These are phyloP conservation scores for Gymnarchus niloticus DNA, from an alignment of 2,113 vertebrate genomes.

Conservation along the genomic window DNA sequence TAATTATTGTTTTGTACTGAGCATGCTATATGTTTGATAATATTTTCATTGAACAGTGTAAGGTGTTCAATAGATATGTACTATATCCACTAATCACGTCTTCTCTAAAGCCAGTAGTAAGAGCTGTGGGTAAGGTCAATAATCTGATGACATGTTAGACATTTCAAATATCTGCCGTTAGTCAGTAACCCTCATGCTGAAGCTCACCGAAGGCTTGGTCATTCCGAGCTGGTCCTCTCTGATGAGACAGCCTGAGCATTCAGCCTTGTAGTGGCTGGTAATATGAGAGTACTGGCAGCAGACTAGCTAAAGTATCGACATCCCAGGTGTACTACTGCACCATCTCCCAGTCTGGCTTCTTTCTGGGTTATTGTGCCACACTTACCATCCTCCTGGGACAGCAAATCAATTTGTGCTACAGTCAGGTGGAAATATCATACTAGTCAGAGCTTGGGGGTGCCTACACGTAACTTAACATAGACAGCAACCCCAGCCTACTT, in stretches of 20 bases:
- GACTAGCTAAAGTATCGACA: neutral
- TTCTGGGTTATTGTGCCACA: neutral
- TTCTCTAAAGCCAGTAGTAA: neutral
- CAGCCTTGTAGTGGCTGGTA: neutral
- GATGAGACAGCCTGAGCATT: neutral
- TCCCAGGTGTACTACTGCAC: neutral
- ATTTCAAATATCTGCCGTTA: neutral
- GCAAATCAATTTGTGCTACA: neutral
- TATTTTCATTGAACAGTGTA: no score
- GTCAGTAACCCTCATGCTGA: neutral
- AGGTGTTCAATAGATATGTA: no score
- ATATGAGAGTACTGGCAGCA: neutral
- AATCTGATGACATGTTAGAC: neutral
- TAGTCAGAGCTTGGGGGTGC: neutral
- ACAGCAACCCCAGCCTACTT: conserved; percentile 1
- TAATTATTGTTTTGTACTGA: neutral
- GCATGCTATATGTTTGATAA: neutral
- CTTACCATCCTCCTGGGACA: neutral
- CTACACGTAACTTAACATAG: neutral
- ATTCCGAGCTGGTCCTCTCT: neutral
- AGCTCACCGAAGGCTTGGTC: neutral
- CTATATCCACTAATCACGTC: neutral
- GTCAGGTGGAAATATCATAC: neutral
- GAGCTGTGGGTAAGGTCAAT: neutral
- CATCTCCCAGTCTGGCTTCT: neutral